phyloP scores from a whole-genome alignment of 2,888 invertebrate species.

The Xylota segnis region DNA sequence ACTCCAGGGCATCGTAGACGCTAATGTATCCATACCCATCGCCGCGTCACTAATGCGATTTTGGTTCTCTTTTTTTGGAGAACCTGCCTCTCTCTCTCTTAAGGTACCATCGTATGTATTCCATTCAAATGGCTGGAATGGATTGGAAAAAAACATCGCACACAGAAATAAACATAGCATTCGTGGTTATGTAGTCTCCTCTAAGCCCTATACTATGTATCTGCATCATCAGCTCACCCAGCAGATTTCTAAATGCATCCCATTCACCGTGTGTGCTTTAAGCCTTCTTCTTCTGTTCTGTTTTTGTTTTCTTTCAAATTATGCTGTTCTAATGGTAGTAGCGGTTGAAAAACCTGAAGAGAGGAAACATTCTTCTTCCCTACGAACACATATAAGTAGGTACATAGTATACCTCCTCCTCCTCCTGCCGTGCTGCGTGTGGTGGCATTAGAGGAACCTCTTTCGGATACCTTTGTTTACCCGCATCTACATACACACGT shows the following conservation, averaged over 20 bases:
- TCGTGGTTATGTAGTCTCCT: neutral
- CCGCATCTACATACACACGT: conserved; percentile 23
- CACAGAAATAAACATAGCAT: neutral
- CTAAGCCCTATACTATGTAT: neutral
- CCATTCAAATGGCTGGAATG: neutral
- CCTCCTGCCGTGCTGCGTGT: conserved; percentile 9
- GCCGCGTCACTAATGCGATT: conserved; percentile 5
- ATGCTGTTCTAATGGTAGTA: conserved; percentile 24
- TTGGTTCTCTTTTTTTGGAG: conserved; percentile 43
- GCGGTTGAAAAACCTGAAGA: conserved; percentile 9
- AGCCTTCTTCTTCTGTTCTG: conserved; percentile 14
- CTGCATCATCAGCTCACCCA: conserved; percentile 17
- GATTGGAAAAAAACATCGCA: conserved; percentile 43
- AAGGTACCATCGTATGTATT: neutral
- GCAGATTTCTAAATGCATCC: conserved; percentile 25
- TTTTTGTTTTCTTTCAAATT: conserved; percentile 43
- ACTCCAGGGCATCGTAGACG: conserved; percentile 31
- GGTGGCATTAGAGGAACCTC: conserved; percentile 4
- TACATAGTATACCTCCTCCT: neutral
- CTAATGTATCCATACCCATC: conserved; percentile 10
- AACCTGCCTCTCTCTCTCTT: too few species aligned
- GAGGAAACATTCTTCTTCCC: conserved; percentile 13
- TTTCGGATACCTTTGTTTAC: conserved; percentile 33
- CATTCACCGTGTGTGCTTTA: neutral
- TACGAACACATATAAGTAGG: conserved; percentile 1